Base-by-base conservation (phyloP, 92 coral and sea anemone species). In the Palythoa heliodiscus region DNA sequence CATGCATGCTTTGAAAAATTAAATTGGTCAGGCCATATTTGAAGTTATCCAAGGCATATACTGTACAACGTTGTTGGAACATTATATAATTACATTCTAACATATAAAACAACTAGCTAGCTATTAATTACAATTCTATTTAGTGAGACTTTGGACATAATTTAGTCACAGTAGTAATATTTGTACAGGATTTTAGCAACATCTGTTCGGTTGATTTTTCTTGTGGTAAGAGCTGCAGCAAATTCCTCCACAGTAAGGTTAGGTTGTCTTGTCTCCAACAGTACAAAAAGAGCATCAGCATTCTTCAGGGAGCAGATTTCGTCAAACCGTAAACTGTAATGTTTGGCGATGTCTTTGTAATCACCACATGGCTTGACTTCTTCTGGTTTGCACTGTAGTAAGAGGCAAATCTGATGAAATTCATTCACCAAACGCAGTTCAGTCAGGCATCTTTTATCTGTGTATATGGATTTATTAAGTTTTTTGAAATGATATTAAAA, bases 231-330 rank as follows among this genome's bases (percentile, higher is more conserved):
- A 16, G 66, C 20, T 12, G 17, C 39, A 3, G 84, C 73, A 68
- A 88, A 88, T 52, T 83, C 90, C 43, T 25, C 73, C 47, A 88
- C 84, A 74, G 87, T 88, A 43, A 75, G 78, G 14, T 38, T 6
- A 73, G 87, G 78, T 4, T 7, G 52, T 10, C 14, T 9, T 17
- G 86, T 69, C 11, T 29, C n/a, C 35, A 88, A 82, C 2, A 24
- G 57, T 14, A 16, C 54, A 47, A 88, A 69, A 69, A 88, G 24
- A 7, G 86, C 85, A 3, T 73, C 57, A 12, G 91, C 57, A 17
- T 40, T 24, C 20, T 60, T 52, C 17, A 83, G 24, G 14, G 55
- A 24, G 11, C 19, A 20, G 55, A 78, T 78, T 16, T 63, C 14
- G 20, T 63, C 71, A 78, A 20, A 47, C 19, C 20, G 35, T 72